Conservation (phyloP, 2,888 invertebrate species). For the Boloria euphrosyne region DNA sequence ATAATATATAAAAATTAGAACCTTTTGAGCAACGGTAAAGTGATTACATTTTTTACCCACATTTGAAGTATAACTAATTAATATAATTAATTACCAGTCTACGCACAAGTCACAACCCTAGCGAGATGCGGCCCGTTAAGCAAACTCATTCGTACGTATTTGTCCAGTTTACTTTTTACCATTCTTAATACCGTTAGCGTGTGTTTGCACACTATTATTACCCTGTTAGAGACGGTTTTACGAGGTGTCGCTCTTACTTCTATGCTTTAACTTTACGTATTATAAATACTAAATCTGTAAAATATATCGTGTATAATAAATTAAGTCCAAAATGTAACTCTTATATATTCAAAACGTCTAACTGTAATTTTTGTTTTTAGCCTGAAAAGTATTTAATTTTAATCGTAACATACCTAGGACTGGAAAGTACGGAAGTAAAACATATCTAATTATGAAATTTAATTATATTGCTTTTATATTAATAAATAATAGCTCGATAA, state of each 20-base stretch:
- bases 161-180: slow-evolving; percentile 80
- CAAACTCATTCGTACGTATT: slow-evolving; percentile 76
- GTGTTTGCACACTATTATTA: slow-evolving; percentile 74
- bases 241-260: slow-evolving; percentile 32
- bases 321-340: no score
- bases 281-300: background rate
- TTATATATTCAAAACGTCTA: no score
- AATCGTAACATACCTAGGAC: background rate
- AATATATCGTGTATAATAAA: no score
- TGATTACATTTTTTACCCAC: background rate
- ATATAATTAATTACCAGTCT: slow-evolving; percentile 42
- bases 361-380: no score
- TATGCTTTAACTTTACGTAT: slow-evolving; percentile 6
- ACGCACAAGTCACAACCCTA: slow-evolving; percentile 40
- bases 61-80: slow-evolving; percentile 16
- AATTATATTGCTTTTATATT: no score
- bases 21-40: background rate
- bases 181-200: slow-evolving; percentile 70
- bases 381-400: background rate
- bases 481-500: no score
- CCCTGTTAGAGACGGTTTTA: slow-evolving; percentile 53
- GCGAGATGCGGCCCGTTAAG: slow-evolving; percentile 63
- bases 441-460: background rate
- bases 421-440: background rate
- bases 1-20: no score